Conservation (phyloP, 2,888 invertebrate species). For the Pyralis farinalis region DNA sequence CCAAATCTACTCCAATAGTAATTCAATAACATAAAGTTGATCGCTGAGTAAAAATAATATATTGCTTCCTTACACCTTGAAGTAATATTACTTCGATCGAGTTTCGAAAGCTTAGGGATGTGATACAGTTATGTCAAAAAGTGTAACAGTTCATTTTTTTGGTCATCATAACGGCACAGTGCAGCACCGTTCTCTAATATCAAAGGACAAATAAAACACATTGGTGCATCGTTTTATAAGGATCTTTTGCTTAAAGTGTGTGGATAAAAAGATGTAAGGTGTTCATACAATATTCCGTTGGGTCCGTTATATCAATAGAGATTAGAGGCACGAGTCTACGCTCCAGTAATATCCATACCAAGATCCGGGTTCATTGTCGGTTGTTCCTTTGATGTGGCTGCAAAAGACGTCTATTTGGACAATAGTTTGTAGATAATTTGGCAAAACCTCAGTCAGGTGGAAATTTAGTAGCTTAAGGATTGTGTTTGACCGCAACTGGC, state of each 20-base stretch:
- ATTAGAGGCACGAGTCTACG: conserved; percentile 75
- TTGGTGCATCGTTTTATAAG: conserved; percentile 68
- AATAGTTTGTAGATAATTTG: conserved; percentile 54
- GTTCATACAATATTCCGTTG: conserved; percentile 59
- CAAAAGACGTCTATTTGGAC: conserved; percentile 58
- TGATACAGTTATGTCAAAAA: conserved; percentile 74
- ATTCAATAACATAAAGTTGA: conserved; percentile 79
- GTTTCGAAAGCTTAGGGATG: conserved; percentile 49
- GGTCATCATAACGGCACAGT: conserved; percentile 62
- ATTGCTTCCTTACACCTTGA: conserved; percentile 79
- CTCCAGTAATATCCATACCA: conserved; percentile 36
- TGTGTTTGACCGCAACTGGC: conserved; percentile 34
- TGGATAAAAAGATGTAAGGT: conserved; percentile 68
- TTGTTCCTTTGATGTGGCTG: conserved; percentile 66
- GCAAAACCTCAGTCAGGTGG: conserved; percentile 50
- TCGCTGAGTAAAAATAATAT: conserved; percentile 67
- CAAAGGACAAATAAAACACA: conserved; percentile 59
- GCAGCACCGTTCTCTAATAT: conserved; percentile 60
- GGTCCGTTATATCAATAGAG: conserved; percentile 77
- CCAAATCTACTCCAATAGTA: conserved; percentile 72
- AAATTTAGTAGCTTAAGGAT: conserved; percentile 47
- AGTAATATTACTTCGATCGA: conserved; percentile 37
- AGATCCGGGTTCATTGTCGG: conserved; percentile 61
- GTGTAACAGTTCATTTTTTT: conserved; percentile 75
- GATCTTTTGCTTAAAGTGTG: conserved; percentile 45